These are phyloP conservation scores for Panthera leo DNA, from an alignment of 2,113 vertebrate genomes.

Conservation along the genomic window DNA sequence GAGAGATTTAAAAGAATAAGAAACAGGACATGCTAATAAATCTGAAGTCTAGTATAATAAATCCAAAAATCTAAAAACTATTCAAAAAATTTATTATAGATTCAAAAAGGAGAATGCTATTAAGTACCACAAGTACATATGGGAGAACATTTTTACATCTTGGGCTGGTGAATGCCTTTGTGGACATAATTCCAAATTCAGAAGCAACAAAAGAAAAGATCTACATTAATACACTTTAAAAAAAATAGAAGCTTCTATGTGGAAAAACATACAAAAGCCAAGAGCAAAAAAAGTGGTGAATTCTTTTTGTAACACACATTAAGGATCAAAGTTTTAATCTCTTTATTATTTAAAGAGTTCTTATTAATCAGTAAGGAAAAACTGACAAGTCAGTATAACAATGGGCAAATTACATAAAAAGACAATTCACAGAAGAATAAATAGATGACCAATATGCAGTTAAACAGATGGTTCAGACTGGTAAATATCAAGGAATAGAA, in stretches of 20 bases:
- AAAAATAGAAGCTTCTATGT: not conserved
- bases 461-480: not conserved
- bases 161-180: not conserved
- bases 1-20: conserved; percentile 9
- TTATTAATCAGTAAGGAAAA: conserved; percentile 8
- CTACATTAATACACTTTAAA: not conserved
- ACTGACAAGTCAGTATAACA: not conserved
- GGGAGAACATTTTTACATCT: not conserved
- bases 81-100: not conserved
- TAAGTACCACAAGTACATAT: not conserved
- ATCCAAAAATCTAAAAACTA: conserved; percentile 25
- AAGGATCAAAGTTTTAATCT: conserved; percentile 10
- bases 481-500: not conserved
- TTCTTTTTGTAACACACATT: not conserved
- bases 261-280: not conserved
- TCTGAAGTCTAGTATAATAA: not conserved
- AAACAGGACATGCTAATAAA: not conserved
- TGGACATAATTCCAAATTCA: not conserved
- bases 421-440: not conserved
- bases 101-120: conserved; percentile 28
- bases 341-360: not conserved
- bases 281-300: not conserved
- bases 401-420: not conserved
- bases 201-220: not conserved
- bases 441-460: not conserved